Evolutionary conservation across 2,888 invertebrate species (phyloP).

Genomic region (Pristionchus maxplancki): DNA sequence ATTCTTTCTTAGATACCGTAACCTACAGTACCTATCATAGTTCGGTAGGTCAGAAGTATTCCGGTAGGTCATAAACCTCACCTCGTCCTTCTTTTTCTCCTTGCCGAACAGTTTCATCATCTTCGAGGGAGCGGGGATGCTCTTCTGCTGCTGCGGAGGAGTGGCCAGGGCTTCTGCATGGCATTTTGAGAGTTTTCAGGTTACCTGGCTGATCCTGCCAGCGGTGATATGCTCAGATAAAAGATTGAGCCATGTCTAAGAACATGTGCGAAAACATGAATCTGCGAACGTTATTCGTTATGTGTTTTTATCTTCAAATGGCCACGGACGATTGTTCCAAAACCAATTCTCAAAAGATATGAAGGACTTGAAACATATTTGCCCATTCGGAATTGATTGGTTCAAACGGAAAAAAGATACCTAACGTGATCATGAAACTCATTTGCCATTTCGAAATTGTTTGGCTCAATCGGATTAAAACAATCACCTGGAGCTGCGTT

Average conservation of each 20-base stretch:
- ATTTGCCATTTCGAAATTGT: not conserved
- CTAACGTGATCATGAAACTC: no score
- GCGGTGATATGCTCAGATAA: no score
- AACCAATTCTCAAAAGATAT: not conserved
- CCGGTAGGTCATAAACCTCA: not conserved
- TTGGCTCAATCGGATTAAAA: not conserved
- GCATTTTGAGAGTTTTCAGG: no score
- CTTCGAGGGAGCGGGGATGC: constrained; percentile 37
- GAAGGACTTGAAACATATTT: not conserved
- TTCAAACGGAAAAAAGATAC: no score
- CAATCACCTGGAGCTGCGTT: constrained; percentile 5
- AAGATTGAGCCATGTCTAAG: no score
- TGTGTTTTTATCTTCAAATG: not conserved
- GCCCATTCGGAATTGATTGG: no score
- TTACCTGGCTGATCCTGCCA: no score
- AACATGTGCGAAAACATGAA: no score
- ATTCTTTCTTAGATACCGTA: no score
- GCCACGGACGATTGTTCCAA: not conserved
- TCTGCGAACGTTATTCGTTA: no score
- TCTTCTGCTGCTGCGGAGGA: constrained; percentile 15
- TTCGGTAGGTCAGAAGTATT: no score
- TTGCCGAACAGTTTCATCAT: constrained; percentile 47
- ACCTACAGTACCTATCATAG: no score
- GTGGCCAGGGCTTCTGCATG: constrained; percentile 43
- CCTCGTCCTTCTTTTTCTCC: constrained; percentile 48